Evolutionary conservation across 2,113 vertebrate genomes (phyloP).

Genomic region (Fregata magnificens): DNA sequence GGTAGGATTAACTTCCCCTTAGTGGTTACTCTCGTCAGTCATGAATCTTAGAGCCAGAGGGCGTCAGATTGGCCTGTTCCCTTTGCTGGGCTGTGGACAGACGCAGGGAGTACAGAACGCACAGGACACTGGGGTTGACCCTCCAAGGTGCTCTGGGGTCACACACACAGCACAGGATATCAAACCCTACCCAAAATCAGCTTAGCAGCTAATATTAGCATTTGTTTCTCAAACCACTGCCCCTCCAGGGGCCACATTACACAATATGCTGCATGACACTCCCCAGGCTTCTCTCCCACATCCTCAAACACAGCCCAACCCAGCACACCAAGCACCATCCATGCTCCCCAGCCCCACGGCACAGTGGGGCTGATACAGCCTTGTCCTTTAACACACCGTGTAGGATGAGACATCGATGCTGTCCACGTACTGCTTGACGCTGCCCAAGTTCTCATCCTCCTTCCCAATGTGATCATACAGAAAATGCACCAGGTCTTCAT

Average conservation of each 20-base stretch:
- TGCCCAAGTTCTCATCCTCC: slow-evolving; percentile 95
- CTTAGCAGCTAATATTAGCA: background rate
- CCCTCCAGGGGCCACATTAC: background rate
- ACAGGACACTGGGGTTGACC: background rate
- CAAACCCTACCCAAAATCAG: background rate
- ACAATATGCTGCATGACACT: background rate
- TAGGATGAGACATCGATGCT: slow-evolving; percentile 95
- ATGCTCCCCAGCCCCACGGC: rapidly evolving
- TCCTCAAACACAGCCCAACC: background rate
- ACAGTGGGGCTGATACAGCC: background rate
- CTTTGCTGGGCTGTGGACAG: background rate
- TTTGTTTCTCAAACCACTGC: background rate
- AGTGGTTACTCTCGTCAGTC: background rate
- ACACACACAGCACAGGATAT: background rate
- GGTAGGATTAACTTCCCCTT: background rate
- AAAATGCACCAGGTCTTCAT: slow-evolving; percentile 96
- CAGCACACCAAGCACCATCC: background rate
- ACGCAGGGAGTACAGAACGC: rapidly evolving
- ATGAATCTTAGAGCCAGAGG: background rate
- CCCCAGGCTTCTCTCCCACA: background rate
- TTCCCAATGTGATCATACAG: slow-evolving; percentile 93
- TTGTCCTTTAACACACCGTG: slow-evolving; percentile 72
- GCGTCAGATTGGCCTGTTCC: rapidly evolving
- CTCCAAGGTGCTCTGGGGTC: background rate
- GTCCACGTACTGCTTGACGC: slow-evolving; percentile 94